These are phyloP conservation scores for Takifugu bimaculatus DNA, from an alignment of 2,113 vertebrate species.

Conservation along the genomic window DNA sequence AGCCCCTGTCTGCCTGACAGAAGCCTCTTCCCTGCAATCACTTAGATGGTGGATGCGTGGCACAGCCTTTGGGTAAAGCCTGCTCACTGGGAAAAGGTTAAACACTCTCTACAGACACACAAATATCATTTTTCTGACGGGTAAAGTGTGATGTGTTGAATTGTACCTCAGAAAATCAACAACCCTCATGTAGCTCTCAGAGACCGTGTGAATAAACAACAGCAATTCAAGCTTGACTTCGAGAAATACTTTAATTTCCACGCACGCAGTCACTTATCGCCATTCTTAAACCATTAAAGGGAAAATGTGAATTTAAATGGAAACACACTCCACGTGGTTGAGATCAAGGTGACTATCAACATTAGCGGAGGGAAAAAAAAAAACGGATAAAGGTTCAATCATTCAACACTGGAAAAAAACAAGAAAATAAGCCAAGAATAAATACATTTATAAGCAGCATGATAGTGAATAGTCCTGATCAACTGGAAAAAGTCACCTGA, in stretches of 20 bases:
- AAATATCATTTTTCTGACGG: slow-evolving; percentile 53
- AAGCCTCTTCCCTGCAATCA: slow-evolving; percentile 49
- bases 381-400: background rate
- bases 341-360: slow-evolving; percentile 20
- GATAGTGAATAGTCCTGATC: background rate
- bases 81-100: slow-evolving; percentile 63
- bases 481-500: too few species aligned
- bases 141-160: slow-evolving; percentile 19
- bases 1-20: slow-evolving; percentile 33
- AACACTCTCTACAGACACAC: slow-evolving; percentile 43
- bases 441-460: background rate
- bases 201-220: slow-evolving; percentile 27
- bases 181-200: slow-evolving; percentile 29
- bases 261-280: slow-evolving; percentile 16
- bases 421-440: background rate
- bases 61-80: slow-evolving; percentile 45
- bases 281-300: slow-evolving; percentile 34
- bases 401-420: background rate
- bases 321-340: slow-evolving; percentile 18
- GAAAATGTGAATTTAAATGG: slow-evolving; percentile 40
- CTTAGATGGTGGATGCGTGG: slow-evolving; percentile 41
- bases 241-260: slow-evolving; percentile 40
- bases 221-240: slow-evolving; percentile 41
- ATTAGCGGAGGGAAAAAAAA: background rate
- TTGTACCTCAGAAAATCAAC: slow-evolving; percentile 32